Evolutionary conservation across 2,113 vertebrate species (phyloP), one percentile per base, ranked within the genome.

Genomic region (Chunga burmeisteri): DNA sequence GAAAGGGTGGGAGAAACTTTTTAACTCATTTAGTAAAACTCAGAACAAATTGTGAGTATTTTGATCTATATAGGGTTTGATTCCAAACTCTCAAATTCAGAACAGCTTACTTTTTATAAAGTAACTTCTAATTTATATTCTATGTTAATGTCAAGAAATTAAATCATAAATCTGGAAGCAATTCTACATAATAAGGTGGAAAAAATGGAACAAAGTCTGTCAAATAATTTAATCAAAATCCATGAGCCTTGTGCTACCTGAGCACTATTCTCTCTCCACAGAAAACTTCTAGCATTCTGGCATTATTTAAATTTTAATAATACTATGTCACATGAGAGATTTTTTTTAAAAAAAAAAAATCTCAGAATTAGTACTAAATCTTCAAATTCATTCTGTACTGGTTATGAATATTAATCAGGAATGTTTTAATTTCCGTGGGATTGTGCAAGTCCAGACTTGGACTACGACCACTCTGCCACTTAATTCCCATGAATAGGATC

Each of bases 61-160:
- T 92, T 89, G 77, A 81, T 84, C 68, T 52, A 5, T 32, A 7
- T 1, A 34, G 63, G 58, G 19, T 68, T 75, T 85, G 68, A 87
- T 59, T 94, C 81, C 73, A 77, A 86, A 88, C 50, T 86, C 86
- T 63, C 21, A 71, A 90, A 59, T 74, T 89, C 77, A 42, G 46
- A 8, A 42, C 68, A 94, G 7, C 15, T 85, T 63, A 52, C n/a
- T 82, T 89, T 44, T 89, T 44, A 65, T 65, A 85, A 87, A 90
- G 65, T 74, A 77, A 53, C 73, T 75, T 90, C 44, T 52, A 56
- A 94, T 94, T 94, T 87, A 68, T 90, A 81, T 96, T 89, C 73
- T 11, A 30, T 82, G 53, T 36, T 93, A 93, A 91, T 93, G 78
- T 91, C 78, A 89, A 86, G 88, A 71, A 96, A 85, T 87, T 61